phyloP scores from a whole-genome alignment of 2,797 vertebrate genomes.

The Onychomys leucogaster region DNA sequence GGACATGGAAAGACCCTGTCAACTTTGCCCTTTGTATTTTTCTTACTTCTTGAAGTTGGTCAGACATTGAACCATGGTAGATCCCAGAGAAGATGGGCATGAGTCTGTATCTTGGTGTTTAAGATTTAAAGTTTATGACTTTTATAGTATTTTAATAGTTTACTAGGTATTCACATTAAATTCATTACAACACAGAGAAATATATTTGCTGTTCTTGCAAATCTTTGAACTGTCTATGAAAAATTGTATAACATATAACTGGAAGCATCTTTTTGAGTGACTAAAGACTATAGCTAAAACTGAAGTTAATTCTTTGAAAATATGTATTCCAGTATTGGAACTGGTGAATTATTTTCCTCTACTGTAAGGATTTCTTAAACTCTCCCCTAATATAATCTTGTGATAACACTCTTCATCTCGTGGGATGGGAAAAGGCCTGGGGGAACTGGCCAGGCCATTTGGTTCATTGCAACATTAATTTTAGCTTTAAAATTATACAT shows the following conservation, averaged over 20 bases:
- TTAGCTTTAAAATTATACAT: constrained; percentile 53
- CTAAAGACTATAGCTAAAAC: constrained; percentile 13
- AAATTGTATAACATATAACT: constrained; percentile 5
- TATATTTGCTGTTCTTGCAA: constrained; percentile 35
- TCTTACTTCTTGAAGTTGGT: constrained; percentile 24
- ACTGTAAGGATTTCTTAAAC: constrained; percentile 17
- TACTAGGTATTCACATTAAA: constrained; percentile 37
- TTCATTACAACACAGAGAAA: neutral
- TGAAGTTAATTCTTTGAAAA: constrained; percentile 47
- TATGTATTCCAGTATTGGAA: neutral
- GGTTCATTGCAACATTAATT: neutral
- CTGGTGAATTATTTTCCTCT: neutral
- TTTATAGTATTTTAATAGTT: constrained; percentile 51
- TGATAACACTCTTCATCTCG: neutral
- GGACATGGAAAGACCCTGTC: constrained; percentile 1
- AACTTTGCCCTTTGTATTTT: constrained; percentile 25
- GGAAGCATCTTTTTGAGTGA: constrained; percentile 14
- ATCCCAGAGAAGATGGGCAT: neutral
- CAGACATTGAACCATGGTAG: constrained; percentile 29
- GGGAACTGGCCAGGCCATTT: neutral
- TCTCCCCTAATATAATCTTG: neutral
- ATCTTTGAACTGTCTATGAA: constrained; percentile 42
- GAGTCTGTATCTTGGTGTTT: constrained; percentile 19
- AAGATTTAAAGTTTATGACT: constrained; percentile 28
- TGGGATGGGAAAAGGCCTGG: neutral